Percentiles rank a stretch among this genome's conserved stretches.
Evolutionary conservation across 2,113 vertebrate species (phyloP).

Genomic region (Smithornis capensis): DNA sequence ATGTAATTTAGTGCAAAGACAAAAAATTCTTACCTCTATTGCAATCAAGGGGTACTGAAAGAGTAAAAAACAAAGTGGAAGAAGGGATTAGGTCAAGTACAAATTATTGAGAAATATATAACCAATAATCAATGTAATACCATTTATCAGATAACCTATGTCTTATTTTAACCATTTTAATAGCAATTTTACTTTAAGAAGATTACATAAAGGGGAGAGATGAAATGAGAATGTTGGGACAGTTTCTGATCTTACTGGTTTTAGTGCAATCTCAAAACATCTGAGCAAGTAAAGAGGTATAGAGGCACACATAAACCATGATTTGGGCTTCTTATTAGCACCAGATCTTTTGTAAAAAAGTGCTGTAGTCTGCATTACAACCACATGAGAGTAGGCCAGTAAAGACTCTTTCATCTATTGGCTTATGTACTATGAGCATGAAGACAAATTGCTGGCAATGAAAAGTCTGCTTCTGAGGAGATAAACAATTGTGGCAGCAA

Average conservation of each 20-base stretch:
- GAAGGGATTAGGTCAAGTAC: background rate
- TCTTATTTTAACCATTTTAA: background rate
- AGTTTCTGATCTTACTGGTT: background rate
- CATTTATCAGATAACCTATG: background rate
- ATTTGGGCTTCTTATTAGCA: background rate
- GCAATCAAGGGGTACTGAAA: slow-evolving; percentile 61
- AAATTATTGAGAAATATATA: background rate
- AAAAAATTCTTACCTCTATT: slow-evolving; percentile 57
- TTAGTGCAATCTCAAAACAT: background rate
- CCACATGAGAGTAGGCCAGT: background rate
- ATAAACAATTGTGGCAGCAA: background rate
- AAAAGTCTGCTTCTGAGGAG: background rate
- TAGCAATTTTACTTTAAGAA: background rate
- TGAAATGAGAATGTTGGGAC: background rate
- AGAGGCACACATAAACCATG: background rate
- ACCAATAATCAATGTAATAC: background rate
- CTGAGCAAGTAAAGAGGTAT: background rate
- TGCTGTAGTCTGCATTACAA: background rate
- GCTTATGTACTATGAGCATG: background rate
- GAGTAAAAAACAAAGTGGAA: background rate
- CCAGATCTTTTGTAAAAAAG: background rate
- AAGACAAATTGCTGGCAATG: background rate
- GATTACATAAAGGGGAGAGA: background rate
- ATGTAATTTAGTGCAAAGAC: background rate
- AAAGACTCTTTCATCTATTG: background rate